Evolutionary conservation across 2,888 invertebrate species (phyloP).

Genomic region (Peribatodes rhomboidaria): DNA sequence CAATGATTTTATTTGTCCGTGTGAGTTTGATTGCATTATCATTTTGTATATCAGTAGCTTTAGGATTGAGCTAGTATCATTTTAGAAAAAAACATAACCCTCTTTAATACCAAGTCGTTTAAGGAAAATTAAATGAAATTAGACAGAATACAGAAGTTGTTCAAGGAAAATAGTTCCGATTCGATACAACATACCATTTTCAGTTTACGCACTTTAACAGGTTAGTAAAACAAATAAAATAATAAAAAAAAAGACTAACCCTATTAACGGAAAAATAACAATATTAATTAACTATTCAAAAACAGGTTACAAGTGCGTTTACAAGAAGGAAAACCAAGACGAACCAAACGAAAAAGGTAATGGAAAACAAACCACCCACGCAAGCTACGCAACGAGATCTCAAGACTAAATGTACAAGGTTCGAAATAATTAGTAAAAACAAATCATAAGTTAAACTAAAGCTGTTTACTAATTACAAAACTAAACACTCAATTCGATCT

Average conservation of each 20-base stretch:
- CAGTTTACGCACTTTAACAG: neutral
- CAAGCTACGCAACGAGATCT: neutral
- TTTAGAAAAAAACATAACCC: neutral
- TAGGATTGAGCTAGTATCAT: neutral
- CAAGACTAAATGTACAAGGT: neutral
- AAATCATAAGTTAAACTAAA: conserved; percentile 3
- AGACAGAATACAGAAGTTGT: neutral
- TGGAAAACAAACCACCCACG: neutral
- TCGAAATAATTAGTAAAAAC: conserved; percentile 11
- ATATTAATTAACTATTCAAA: neutral
- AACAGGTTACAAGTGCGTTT: no score
- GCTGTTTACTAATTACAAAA: conserved; percentile 24
- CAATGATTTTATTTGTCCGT: conserved; percentile 1
- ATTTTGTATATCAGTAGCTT: neutral
- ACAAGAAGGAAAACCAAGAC: no score
- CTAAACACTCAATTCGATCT: conserved; percentile 56
- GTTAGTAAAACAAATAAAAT: no score
- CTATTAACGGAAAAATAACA: neutral
- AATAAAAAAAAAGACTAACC: neutral
- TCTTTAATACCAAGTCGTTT: neutral
- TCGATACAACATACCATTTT: neutral
- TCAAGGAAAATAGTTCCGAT: conserved; percentile 4
- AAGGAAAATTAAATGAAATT: no score
- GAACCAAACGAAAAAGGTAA: no score
- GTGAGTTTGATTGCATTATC: neutral